Evolutionary conservation across 2,888 invertebrate species (phyloP), one percentile per base, ranked within the genome.

Genomic region (Sminthurides aquaticus): DNA sequence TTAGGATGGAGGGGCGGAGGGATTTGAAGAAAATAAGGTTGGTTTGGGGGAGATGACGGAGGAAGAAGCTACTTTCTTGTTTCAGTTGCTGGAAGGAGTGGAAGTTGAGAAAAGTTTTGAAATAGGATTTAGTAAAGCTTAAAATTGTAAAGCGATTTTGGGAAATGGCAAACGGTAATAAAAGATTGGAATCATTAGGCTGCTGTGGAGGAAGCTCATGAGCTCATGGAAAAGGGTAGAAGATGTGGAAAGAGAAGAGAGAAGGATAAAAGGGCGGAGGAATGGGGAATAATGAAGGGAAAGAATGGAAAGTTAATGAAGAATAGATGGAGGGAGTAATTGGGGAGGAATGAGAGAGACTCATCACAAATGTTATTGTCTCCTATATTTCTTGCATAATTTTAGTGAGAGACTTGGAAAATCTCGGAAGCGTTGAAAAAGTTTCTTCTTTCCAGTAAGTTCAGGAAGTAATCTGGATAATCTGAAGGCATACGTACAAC

Each of bases 301-400:
- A 52, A 52, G 52, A 52, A 52, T 52, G 52, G 52, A 52, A 52
- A 52, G 52, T 52, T 52, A 52, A 52, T 52, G 52, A 52, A 22
- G 52, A 52, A 52, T 20, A 52, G 52, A 52, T 52, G 52, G 52
- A 52, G 52, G 5, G 5, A 52, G 52, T 52, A 52, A 52, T 52
- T 52, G 52, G 52, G 22, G 20, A 22, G 52, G 43, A 34, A 34
- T 5, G 43, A 34, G 43, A 34, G 15, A 34, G 52, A 52, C 52
- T 52, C 52, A 22, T 52, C 52, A 22, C 11, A 15, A 52, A 52
- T 52, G 52, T 52, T 52, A 52, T 52, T 52, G 52, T 52, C 52
- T n/a, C n/a, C n/a, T n/a, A n/a, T 52, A 52, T 52, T 52, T 52
- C 52, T 52, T 52, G 52, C 52, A 52, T 52, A 52, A 52, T 52